Evolutionary conservation across 2,888 invertebrate genomes (phyloP), one percentile per base, ranked within the genome.

Genomic region (Chloromyia formosa): DNA sequence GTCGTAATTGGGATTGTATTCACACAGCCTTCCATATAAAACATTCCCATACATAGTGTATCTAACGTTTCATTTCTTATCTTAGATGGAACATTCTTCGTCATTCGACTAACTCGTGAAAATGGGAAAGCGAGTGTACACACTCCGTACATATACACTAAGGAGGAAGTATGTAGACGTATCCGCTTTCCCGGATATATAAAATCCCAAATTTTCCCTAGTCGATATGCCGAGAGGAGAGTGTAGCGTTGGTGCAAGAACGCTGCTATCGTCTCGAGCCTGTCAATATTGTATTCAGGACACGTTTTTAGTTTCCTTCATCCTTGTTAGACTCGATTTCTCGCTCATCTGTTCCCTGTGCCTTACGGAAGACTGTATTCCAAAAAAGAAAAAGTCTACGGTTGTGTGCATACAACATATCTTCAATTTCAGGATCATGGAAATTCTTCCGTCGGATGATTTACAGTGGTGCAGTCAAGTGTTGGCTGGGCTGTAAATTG

Each of bases 261-360:
- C 2, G 56, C 56, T 56, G 56, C 56, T 56, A 56, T 22, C n/a
- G 27, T 27, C 49, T 23, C 35, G 22, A 20, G 71, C 58, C 35
- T 40, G 35, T 40, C 71, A 58, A 71, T 71, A 4, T 71, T 71
- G 42, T 58, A 71, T 71, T 56, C 71, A 71, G 58, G 71, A 71
- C 71, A 71, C 71, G 71, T 58, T 71, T 71, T 71, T 71, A 56
- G 71, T 71, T 71, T 71, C 71, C 40, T 71, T 71, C 71, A 56
- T 71, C 56, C 71, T 71, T 71, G 71, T 71, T 71, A 71, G 71
- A 71, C 7, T 35, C 27, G 27, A 35, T 35, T 4, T 35, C 35
- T 40, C 58, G 56, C 12, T 53, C 42, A 71, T 58, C 58, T 35
- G 40, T 58, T 71, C 71, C 20, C 49, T 66, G 27, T 20, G n/a